Evolutionary conservation across 2,888 invertebrate species (phyloP).

Genomic region (Plebejus anna): DNA sequence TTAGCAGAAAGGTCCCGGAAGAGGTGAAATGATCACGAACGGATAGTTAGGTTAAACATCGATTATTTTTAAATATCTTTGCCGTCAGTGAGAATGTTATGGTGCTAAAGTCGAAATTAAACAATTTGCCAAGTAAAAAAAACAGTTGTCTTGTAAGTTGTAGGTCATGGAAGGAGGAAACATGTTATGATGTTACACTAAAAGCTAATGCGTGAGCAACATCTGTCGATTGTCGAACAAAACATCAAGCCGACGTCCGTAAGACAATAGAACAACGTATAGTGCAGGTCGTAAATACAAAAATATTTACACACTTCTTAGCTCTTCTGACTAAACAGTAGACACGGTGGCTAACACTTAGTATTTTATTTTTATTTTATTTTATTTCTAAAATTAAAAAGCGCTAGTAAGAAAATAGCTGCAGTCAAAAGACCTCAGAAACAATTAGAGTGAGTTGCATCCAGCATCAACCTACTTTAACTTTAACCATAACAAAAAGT

Average conservation of each 20-base stretch:
- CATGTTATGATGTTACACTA: not conserved
- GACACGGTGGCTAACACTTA: not conserved
- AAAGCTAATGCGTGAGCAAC: not conserved
- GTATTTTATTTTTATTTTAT: too few species aligned
- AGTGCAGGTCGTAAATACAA: not conserved
- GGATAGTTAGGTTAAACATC: not conserved
- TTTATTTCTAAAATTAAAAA: too few species aligned
- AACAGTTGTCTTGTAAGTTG: not conserved
- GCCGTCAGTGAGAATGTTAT: not conserved
- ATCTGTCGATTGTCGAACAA: not conserved
- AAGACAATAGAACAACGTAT: not conserved
- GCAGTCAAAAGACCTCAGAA: too few species aligned
- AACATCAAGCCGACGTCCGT: not conserved
- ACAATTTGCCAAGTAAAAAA: not conserved
- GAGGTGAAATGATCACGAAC: not conserved
- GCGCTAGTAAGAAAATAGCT: too few species aligned
- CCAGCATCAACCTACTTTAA: too few species aligned
- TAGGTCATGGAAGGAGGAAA: not conserved
- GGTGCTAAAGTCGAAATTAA: too few species aligned
- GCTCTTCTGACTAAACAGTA: not conserved
- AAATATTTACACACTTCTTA: not conserved
- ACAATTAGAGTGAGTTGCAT: too few species aligned
- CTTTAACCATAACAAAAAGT: too few species aligned
- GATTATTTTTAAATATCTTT: not conserved
- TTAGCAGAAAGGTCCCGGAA: not conserved